These are phyloP conservation scores for Serinus canaria DNA, from an alignment of 2,113 vertebrate species.

Conservation along the genomic window DNA sequence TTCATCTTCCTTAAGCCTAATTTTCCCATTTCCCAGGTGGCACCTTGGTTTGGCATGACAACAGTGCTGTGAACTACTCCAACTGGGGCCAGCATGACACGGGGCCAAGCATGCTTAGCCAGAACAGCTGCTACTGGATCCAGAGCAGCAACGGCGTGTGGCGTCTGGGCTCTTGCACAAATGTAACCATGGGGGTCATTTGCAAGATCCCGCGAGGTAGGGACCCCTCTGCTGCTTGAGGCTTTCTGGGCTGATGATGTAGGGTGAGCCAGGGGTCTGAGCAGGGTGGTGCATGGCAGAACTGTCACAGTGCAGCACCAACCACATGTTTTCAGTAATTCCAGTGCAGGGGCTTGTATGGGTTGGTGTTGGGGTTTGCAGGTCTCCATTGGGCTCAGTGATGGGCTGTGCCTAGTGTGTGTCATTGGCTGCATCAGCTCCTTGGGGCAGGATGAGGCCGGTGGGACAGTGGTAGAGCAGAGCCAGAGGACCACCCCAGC, in stretches of 20 bases:
- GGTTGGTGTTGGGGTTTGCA: neutral
- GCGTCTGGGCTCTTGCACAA: constrained; percentile 88
- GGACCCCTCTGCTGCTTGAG: fast-evolving
- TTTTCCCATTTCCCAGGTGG: constrained; percentile 71
- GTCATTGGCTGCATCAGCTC: neutral
- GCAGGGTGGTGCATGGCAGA: neutral
- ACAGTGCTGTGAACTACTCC: constrained; percentile 83
- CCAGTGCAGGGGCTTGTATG: too few relatives aligned
- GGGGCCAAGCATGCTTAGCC: constrained; percentile 88
- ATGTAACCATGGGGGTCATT: constrained; percentile 90
- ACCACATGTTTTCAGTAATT: neutral
- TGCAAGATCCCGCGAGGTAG: constrained; percentile 91
- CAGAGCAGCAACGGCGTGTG: constrained; percentile 91
- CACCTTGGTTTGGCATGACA: constrained; percentile 89
- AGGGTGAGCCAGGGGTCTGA: neutral
- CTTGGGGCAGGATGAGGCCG: fast-evolving
- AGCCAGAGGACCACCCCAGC: neutral
- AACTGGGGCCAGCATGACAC: constrained; percentile 91
- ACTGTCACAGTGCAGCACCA: neutral
- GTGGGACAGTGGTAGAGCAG: neutral
- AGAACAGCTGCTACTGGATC: constrained; percentile 97
- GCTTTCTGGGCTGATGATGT: neutral
- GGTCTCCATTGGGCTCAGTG: neutral
- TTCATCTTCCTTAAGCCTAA: neutral
- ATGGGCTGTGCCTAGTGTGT: neutral